These are phyloP conservation scores for Aotus griseimembra DNA, from an alignment of 2,797 vertebrate genomes.

Conservation along the genomic window DNA sequence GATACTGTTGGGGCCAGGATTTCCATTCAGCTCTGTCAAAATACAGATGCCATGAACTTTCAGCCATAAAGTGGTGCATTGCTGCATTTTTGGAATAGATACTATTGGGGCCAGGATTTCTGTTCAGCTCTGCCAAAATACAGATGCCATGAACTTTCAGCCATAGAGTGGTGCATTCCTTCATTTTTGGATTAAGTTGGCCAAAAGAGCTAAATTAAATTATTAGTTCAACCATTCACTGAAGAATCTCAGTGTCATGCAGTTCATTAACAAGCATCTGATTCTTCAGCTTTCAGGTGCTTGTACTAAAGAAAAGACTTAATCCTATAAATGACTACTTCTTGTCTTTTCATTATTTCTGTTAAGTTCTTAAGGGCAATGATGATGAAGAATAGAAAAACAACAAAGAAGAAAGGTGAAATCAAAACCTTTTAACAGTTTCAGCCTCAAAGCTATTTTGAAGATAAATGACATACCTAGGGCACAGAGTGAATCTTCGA, in stretches of 20 bases:
- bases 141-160: background rate
- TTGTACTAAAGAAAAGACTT: conserved; percentile 68
- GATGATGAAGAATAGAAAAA: conserved; percentile 74
- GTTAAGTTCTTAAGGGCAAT: conserved; percentile 68
- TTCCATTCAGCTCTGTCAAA: background rate
- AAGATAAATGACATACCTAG: conserved; percentile 80
- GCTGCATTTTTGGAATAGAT: too few species aligned
- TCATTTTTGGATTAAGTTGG: background rate
- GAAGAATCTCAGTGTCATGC: conserved; percentile 55
- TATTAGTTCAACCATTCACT: background rate
- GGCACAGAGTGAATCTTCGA: conserved; percentile 80
- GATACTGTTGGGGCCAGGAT: background rate
- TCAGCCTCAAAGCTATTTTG: conserved; percentile 79
- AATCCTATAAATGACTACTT: conserved; percentile 69
- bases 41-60: background rate
- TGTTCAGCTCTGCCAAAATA: background rate
- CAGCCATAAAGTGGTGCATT: background rate
- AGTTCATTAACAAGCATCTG: conserved; percentile 59
- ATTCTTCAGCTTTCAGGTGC: conserved; percentile 40
- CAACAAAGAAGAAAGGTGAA: conserved; percentile 72
- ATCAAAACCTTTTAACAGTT: conserved; percentile 76
- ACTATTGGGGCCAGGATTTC: background rate
- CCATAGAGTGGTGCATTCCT: background rate
- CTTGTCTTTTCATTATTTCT: conserved; percentile 68
- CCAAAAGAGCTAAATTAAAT: background rate